phyloP scores from a whole-genome alignment of 2,888 invertebrate genomes.

The Hirtodrosophila duncani region DNA sequence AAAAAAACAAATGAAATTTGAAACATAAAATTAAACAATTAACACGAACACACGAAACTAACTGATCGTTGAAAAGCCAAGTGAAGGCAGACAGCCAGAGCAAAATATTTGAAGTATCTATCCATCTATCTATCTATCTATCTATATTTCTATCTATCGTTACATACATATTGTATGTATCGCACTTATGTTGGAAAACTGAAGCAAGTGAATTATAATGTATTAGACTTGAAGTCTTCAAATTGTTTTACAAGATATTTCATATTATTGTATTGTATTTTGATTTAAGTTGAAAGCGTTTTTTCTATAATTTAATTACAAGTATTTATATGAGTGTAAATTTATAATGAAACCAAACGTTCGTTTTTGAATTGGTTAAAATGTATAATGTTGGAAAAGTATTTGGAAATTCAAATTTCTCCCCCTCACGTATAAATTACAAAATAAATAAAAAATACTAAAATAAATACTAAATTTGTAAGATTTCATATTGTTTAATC shows the following conservation, averaged over 20 bases:
- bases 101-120: no score
- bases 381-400: slow-evolving; percentile 46
- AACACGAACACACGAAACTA: not conserved
- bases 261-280: slow-evolving; percentile 50
- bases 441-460: slow-evolving; percentile 25
- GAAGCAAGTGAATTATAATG: slow-evolving; percentile 42
- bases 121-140: no score
- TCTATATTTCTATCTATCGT: no score
- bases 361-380: slow-evolving; percentile 55
- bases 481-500: slow-evolving; percentile 30
- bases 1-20: slow-evolving; percentile 46
- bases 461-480: slow-evolving; percentile 20
- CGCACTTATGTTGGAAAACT: slow-evolving; percentile 2
- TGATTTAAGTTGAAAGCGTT: slow-evolving; percentile 36
- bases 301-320: slow-evolving; percentile 33
- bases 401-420: slow-evolving; percentile 66
- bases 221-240: slow-evolving; percentile 65
- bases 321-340: slow-evolving; percentile 25
- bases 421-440: slow-evolving; percentile 43
- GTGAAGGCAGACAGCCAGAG: slow-evolving; percentile 16
- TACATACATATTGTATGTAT: no score
- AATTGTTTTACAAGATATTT: slow-evolving; percentile 54
- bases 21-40: slow-evolving; percentile 25
- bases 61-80: slow-evolving; percentile 14
- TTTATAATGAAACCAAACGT: slow-evolving; percentile 36